phyloP scores from a whole-genome alignment of 2,113 vertebrate species.

The Corythaeola cristata region DNA sequence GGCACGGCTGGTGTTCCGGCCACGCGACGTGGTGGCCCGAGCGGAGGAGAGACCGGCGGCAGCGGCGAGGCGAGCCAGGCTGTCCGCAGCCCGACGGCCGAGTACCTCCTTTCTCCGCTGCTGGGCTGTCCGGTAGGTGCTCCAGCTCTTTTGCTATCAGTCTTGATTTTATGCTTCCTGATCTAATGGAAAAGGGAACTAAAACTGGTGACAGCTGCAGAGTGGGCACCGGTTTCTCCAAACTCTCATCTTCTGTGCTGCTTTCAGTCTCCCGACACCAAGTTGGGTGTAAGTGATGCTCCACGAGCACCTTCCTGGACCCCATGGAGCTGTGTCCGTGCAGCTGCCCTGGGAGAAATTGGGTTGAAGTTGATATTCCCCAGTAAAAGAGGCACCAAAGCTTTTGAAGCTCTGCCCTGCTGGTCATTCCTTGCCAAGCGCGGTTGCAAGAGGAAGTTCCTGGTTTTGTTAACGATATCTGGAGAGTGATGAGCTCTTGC shows the following conservation, averaged over 20 bases:
- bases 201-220: background rate
- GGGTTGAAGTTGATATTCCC: background rate
- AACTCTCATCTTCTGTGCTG: background rate
- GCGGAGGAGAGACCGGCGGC: background rate
- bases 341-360: background rate
- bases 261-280: background rate
- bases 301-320: background rate
- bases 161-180: background rate
- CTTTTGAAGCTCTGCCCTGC: background rate
- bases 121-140: slow-evolving; percentile 69
- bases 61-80: background rate
- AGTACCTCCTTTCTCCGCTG: slow-evolving; percentile 66
- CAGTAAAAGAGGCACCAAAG: background rate
- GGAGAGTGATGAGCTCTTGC: background rate
- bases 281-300: background rate
- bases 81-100: background rate
- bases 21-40: accelerated
- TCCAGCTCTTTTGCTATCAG: background rate
- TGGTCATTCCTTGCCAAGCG: background rate
- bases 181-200: background rate
- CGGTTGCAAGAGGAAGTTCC: background rate
- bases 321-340: accelerated
- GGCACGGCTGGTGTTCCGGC: accelerated
- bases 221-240: background rate
- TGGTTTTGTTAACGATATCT: background rate